Percentiles rank a stretch among this genome's conserved stretches.
phyloP scores from a whole-genome alignment of 2,113 vertebrate species.

The Ceuthmochares aereus region DNA sequence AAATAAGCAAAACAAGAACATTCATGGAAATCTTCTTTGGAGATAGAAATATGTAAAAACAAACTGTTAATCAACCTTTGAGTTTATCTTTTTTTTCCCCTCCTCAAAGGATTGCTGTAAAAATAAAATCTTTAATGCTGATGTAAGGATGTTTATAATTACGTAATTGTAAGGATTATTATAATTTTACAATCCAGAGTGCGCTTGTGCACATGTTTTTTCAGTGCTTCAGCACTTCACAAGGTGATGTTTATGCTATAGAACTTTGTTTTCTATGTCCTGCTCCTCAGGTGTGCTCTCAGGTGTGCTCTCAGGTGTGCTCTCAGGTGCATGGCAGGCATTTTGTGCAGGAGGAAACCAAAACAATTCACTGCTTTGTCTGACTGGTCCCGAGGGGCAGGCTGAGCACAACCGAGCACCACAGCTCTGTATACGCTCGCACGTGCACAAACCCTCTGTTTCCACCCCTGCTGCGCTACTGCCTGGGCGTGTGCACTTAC shows the following conservation, averaged over 20 bases:
- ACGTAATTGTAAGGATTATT: not conserved
- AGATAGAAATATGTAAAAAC: not conserved
- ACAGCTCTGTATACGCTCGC: not conserved
- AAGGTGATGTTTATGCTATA: not conserved
- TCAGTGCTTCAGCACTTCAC: not conserved
- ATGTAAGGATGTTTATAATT: not conserved
- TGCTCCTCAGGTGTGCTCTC: not conserved
- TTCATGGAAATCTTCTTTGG: not conserved
- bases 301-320: not conserved
- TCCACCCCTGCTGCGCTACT: too few relatives aligned
- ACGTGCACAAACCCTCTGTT: not conserved
- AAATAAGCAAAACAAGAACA: not conserved
- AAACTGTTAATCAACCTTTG: not conserved
- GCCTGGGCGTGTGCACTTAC: rapidly evolving
- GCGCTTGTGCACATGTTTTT: not conserved
- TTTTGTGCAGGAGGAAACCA: not conserved
- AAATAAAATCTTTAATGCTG: not conserved
- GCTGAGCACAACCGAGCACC: not conserved
- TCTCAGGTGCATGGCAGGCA: not conserved
- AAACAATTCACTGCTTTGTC: not conserved
- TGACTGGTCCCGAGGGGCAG: not conserved
- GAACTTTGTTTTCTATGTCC: not conserved
- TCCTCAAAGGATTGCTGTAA: not conserved
- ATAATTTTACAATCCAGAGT: not conserved
- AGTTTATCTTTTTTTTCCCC: not conserved